Conservation (phyloP, 2,888 invertebrate genomes). For the Parascotia fuliginaria region DNA sequence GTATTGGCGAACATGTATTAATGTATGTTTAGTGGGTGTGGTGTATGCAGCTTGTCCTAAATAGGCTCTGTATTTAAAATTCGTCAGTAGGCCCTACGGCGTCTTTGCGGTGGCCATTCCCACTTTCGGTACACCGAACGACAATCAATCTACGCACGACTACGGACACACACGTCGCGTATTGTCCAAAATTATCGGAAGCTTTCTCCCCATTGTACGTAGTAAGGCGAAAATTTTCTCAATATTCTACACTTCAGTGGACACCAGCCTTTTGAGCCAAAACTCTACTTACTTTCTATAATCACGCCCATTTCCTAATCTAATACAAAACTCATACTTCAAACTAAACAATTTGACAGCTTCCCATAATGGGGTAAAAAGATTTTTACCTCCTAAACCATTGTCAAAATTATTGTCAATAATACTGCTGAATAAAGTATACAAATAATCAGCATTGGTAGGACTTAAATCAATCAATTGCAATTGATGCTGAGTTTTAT, state of each 20-base stretch:
- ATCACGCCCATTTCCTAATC: neutral
- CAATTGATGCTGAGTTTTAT: constrained; percentile 31
- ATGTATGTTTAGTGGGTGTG: no score
- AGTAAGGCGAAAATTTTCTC: neutral
- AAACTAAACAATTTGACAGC: constrained; percentile 35
- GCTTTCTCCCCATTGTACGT: no score
- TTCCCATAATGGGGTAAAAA: constrained; percentile 43
- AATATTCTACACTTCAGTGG: neutral
- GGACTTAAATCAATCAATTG: constrained; percentile 28
- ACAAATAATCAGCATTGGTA: neutral
- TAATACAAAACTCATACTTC: constrained; percentile 29
- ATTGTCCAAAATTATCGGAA: no score
- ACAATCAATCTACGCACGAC: no score
- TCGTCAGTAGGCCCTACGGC: no score
- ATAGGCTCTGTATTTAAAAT: no score
- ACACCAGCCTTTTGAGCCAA: neutral
- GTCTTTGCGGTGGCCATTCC: no score
- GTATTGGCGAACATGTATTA: no score
- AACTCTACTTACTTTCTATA: constrained; percentile 14
- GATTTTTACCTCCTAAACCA: neutral
- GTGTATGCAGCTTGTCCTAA: no score
- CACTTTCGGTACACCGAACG: no score
- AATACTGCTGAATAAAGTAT: constrained; percentile 1
- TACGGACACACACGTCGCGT: no score
- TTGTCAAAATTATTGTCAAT: neutral